Conservation (phyloP, 2,888 invertebrate species). For the Amphipoea lucens region DNA sequence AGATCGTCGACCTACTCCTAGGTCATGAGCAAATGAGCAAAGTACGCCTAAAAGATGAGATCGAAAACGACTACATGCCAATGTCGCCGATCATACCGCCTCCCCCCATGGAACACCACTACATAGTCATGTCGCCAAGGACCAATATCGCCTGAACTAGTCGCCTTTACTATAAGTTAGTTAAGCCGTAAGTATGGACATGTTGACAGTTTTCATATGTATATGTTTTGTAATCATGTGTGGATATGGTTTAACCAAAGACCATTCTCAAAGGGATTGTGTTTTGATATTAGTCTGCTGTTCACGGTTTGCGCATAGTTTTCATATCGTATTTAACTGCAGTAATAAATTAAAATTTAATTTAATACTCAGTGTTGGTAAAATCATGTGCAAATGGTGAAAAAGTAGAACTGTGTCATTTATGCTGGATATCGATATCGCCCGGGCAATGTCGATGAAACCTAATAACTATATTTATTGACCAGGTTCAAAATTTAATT, state of each 20-base stretch:
- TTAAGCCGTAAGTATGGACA: conserved; percentile 58
- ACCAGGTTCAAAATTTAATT: conserved; percentile 33
- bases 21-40: conserved; percentile 76
- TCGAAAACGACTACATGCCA: conserved; percentile 84
- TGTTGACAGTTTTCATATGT: conserved; percentile 40
- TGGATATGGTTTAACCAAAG: conserved; percentile 51
- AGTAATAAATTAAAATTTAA: conserved; percentile 1
- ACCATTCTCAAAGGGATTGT: conserved; percentile 51
- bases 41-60: conserved; percentile 72
- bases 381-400: conserved; percentile 27
- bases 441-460: conserved; percentile 35
- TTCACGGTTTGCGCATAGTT: conserved; percentile 8
- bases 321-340: not conserved
- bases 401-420: conserved; percentile 9
- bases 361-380: not conserved
- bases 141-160: conserved; percentile 80
- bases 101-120: conserved; percentile 81
- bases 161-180: conserved; percentile 53
- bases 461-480: conserved; percentile 50
- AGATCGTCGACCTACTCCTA: conserved; percentile 84
- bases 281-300: conserved; percentile 29
- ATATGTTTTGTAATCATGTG: conserved; percentile 45
- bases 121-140: conserved; percentile 86
- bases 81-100: conserved; percentile 84
- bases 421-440: conserved; percentile 12